Conservation (phyloP, 2,113 vertebrate genomes). For the Nerophis ophidion region DNA sequence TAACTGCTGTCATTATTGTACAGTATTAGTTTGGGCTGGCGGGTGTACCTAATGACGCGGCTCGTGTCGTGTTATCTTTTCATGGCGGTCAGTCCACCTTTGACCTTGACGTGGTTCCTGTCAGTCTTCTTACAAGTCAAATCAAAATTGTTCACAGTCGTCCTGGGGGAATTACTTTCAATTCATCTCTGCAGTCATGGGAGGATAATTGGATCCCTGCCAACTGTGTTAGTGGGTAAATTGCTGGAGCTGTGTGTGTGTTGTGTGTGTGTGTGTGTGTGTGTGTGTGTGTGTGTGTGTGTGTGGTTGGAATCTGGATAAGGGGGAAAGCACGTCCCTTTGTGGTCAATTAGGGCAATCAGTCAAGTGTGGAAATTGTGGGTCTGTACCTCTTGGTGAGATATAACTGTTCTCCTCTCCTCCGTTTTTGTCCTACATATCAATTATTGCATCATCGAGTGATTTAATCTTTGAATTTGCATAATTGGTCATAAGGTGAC, state of each 20-base stretch:
- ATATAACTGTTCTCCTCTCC: slow-evolving; percentile 1
- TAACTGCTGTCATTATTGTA: too few relatives aligned
- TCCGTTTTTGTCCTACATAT: background rate
- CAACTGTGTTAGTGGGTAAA: slow-evolving; percentile 47
- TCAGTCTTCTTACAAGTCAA: slow-evolving; percentile 14
- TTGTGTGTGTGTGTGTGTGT: slow-evolving; percentile 5
- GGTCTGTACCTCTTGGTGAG: background rate
- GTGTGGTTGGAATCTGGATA: background rate
- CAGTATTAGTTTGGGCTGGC: too few relatives aligned
- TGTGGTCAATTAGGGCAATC: slow-evolving; percentile 39
- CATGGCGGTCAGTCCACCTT: too few relatives aligned
- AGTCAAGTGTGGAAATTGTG: slow-evolving; percentile 23
- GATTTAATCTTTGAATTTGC: too few relatives aligned
- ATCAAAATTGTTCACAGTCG: slow-evolving; percentile 17
- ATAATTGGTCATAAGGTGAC: background rate
- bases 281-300: slow-evolving; percentile 1
- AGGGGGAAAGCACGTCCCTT: slow-evolving; percentile 6
- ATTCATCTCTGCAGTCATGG: slow-evolving; percentile 35
- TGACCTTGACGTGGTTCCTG: too few relatives aligned
- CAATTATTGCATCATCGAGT: too few relatives aligned
- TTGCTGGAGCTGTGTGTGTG: background rate
- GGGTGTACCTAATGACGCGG: too few relatives aligned
- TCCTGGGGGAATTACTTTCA: slow-evolving; percentile 35
- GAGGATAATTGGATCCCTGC: slow-evolving; percentile 40
- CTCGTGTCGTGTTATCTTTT: too few relatives aligned